Conservation (phyloP, 1,140 invertebrate genomes). For the Dolichoris vasculosae region DNA sequence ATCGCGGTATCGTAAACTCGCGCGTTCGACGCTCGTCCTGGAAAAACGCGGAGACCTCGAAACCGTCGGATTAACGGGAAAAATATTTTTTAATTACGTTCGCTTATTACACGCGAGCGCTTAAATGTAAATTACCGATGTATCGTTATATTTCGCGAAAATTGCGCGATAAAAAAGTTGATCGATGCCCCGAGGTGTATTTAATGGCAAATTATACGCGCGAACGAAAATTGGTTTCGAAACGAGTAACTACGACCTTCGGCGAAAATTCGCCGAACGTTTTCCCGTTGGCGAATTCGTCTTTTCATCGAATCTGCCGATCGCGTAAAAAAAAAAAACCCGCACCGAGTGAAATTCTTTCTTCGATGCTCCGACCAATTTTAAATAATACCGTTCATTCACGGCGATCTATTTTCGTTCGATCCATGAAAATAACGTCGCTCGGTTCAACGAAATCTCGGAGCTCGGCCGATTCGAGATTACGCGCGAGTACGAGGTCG, state of each 20-base stretch:
- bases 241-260: not conserved
- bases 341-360: no score
- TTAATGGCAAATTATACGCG: not conserved
- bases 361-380: not conserved
- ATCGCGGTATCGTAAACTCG: not conserved
- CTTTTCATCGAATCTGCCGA: no score
- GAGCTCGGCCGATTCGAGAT: no score
- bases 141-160: not conserved
- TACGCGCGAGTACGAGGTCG: no score
- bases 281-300: no score
- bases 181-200: not conserved
- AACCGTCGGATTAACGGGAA: constrained; percentile 39
- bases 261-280: not conserved
- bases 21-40: not conserved
- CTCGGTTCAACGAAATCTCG: no score
- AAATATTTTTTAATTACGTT: constrained; percentile 7
- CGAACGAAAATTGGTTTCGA: not conserved
- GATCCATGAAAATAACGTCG: not conserved
- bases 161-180: not conserved
- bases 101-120: not conserved
- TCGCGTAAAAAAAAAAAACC: not conserved
- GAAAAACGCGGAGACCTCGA: not conserved
- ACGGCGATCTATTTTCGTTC: not conserved
- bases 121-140: not conserved
- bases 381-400: not conserved